Evolutionary conservation across 2,888 invertebrate genomes (phyloP), one percentile per base, ranked within the genome.

Genomic region (Mythimna lalbum): DNA sequence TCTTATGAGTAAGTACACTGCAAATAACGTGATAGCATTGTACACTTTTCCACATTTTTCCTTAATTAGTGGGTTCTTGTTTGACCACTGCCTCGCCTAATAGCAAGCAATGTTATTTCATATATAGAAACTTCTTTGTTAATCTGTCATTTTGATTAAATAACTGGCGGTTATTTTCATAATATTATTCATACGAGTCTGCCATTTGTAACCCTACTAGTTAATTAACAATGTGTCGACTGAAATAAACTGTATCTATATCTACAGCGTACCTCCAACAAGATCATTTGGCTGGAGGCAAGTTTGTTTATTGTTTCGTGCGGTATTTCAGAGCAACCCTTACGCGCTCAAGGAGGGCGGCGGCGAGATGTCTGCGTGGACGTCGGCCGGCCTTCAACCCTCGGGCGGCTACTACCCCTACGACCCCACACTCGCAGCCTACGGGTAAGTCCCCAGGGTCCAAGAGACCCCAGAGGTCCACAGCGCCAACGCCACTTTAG

Each of bases 341-440:
- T 98, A 98, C 95, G 98, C 97, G 87, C 96, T 98, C 94, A 98
- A 98, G 96, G 97, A 98, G 93, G 97, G 98, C 89, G 97, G 98
- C 89, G 97, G 98, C 67, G 98, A 98, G 93, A 98, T 98, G 98
- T 97, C 98, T 79, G 98, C 98, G 87, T 98, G 98, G 98, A 98
- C 98, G 87, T 98, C 98, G 80, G 98, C 98, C 76, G 98, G 98
- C 77, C 96, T 98, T 71, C 98, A 98, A 95, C 98, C 98, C 91
- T 98, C 98, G 83, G 98, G 98, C 81, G 98, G 98, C 90, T 98
- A 98, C 96, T 98, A 98, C 96, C 98, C 98, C 85, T 99, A 98
- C 96, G 98, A 99, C 96, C 98, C 98, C 74, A 98, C 98, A 95
- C 97, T 98, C 88, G 98, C 98, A 82, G 98, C 98, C 91, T 98